These are phyloP conservation scores for Leptodactylus fallax DNA, from an alignment of 2,797 vertebrate species.

Conservation along the genomic window DNA sequence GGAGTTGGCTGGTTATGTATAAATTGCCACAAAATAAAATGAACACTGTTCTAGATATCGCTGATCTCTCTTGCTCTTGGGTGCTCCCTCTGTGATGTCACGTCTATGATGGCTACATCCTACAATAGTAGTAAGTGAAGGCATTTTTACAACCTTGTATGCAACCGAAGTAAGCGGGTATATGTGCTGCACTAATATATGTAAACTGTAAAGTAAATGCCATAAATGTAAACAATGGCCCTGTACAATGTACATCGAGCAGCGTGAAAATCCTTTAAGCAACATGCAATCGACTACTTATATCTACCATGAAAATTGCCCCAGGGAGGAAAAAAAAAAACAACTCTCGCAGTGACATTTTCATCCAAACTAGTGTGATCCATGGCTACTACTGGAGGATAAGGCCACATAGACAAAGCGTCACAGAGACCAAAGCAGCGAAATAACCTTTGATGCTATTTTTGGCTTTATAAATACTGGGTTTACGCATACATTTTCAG, in stretches of 20 bases:
- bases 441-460: not conserved
- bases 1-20: not conserved
- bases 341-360: no score
- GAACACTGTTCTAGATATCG: not conserved
- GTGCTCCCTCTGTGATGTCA: not conserved
- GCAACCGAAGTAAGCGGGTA: no score
- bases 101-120: not conserved
- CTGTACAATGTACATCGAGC: no score
- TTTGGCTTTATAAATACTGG: not conserved
- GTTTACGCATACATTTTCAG: not conserved
- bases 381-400: not conserved
- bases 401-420: not conserved
- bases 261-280: no score
- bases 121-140: not conserved
- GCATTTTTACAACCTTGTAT: not conserved
- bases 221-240: no score
- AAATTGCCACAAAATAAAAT: not conserved
- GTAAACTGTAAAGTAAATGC: no score
- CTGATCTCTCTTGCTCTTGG: not conserved
- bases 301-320: no score
- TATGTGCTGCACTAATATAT: no score
- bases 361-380: no score
- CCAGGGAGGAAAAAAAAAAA: not conserved
- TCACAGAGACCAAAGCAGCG: not conserved
- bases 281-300: no score